phyloP scores from a whole-genome alignment of 2,797 vertebrate species.

The Pseudochromis fuscus region DNA sequence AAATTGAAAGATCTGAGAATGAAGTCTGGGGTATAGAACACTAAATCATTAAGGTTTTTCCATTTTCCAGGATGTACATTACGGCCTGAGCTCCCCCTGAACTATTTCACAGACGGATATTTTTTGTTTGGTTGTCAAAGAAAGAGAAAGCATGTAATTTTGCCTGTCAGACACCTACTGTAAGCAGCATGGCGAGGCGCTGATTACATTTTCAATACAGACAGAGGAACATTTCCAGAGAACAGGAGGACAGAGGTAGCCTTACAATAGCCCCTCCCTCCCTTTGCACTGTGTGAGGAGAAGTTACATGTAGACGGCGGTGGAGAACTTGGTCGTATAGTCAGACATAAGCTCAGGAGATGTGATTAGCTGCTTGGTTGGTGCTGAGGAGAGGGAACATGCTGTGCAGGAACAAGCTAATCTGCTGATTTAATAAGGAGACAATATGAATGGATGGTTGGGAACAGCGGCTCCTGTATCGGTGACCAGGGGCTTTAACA shows the following conservation, averaged over 20 bases:
- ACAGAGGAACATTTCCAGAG: constrained; percentile 13
- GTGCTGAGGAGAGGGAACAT: constrained; percentile 52
- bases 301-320: neutral
- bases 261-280: neutral
- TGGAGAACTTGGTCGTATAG: constrained; percentile 8
- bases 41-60: constrained; percentile 24
- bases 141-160: constrained; percentile 49
- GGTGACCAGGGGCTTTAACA: constrained; percentile 10
- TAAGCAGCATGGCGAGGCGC: constrained; percentile 41
- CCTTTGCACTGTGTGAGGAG: neutral
- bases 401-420: constrained; percentile 63
- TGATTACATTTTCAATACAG: constrained; percentile 57
- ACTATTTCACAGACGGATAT: constrained; percentile 18
- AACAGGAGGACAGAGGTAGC: constrained; percentile 1
- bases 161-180: constrained; percentile 45
- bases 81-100: constrained; percentile 1
- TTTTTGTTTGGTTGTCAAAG: constrained; percentile 24
- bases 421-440: constrained; percentile 71
- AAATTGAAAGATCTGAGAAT: constrained; percentile 19
- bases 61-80: constrained; percentile 24
- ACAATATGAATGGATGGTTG: constrained; percentile 49
- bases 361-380: constrained; percentile 41
- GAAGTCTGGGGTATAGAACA: neutral
- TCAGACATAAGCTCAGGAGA: constrained; percentile 26
- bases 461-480: constrained; percentile 37